Evolutionary conservation across 2,113 vertebrate species (phyloP).

Genomic region (Cacatua alba): DNA sequence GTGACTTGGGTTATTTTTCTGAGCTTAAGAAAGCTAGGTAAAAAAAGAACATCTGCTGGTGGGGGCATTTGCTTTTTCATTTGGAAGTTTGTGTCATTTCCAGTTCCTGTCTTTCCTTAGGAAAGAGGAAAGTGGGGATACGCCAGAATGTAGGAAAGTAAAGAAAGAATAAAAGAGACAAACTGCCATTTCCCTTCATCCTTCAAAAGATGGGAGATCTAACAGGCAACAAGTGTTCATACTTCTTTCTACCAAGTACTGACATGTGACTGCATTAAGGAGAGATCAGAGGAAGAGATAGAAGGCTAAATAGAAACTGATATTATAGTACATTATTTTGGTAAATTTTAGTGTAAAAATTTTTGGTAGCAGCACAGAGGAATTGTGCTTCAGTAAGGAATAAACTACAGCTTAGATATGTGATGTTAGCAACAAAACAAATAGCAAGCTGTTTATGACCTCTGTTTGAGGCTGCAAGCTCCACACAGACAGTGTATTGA

Average conservation of each 20-base stretch:
- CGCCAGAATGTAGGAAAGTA: neutral
- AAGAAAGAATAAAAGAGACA: neutral
- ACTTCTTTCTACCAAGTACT: neutral
- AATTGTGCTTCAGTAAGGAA: neutral
- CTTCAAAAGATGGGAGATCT: neutral
- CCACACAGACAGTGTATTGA: neutral
- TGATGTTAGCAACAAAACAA: neutral
- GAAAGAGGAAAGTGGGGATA: neutral
- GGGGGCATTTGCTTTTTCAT: neutral
- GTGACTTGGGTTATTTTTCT: neutral
- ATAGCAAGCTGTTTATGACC: neutral
- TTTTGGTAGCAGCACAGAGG: neutral
- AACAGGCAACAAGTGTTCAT: neutral
- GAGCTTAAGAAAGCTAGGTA: neutral
- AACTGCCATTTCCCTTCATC: neutral
- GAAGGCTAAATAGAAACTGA: neutral
- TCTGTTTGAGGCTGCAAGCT: neutral
- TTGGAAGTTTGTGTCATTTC: neutral
- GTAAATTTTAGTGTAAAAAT: neutral
- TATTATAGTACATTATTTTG: neutral
- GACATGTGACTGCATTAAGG: fast-evolving
- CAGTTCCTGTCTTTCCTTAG: neutral
- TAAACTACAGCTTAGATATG: neutral
- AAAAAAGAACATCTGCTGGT: neutral
- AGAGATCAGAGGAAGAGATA: neutral